phyloP scores from a whole-genome alignment of 1,140 invertebrate genomes.

The Diabrotica virgifera region DNA sequence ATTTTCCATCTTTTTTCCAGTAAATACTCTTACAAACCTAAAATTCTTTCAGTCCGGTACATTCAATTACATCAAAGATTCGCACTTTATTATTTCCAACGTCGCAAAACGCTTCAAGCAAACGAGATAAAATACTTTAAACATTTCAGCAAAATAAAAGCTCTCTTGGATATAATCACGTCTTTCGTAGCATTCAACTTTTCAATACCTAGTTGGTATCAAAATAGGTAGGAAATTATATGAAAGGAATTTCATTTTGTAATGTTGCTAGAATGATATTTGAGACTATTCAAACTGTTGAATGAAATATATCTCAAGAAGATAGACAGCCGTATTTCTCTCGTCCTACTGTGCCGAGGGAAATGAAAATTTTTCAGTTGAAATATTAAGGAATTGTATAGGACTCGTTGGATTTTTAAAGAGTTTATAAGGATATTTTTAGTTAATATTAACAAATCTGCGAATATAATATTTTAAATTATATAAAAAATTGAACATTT shows the following conservation, averaged over 20 bases:
- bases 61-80: too few relatives aligned
- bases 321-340: constrained; percentile 2
- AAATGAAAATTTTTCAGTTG: too few relatives aligned
- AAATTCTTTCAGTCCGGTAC: too few relatives aligned
- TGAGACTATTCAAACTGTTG: constrained; percentile 5
- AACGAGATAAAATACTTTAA: not conserved
- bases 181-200: not conserved
- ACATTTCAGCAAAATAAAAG: not conserved
- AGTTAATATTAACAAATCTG: too few relatives aligned
- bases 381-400: too few relatives aligned
- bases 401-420: too few relatives aligned
- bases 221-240: constrained; percentile 9
- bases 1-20: too few relatives aligned
- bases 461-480: too few relatives aligned
- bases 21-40: too few relatives aligned
- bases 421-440: too few relatives aligned
- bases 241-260: constrained; percentile 12
- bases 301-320: constrained; percentile 6
- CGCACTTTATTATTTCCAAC: not conserved
- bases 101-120: not conserved
- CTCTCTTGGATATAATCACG: not conserved
- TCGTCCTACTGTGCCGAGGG: not conserved
- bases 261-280: constrained; percentile 6
- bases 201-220: constrained; percentile 1
- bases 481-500: too few relatives aligned